phyloP scores from a whole-genome alignment of 2,797 vertebrate genomes.

The Heteromormyrus szaboi region DNA sequence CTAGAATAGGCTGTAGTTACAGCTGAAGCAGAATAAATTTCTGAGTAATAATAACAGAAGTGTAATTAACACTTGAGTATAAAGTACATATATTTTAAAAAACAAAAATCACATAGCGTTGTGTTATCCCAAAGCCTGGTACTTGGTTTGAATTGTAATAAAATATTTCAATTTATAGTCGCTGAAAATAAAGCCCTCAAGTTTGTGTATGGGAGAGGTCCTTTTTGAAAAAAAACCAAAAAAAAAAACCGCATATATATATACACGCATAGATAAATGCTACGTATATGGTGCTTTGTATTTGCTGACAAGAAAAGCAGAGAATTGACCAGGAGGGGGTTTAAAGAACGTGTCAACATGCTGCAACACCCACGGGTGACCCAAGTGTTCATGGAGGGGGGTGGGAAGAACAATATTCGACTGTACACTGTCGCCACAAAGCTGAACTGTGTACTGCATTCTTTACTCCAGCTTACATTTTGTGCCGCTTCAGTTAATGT shows the following conservation, averaged over 20 bases:
- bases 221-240: neutral
- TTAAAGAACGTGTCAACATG: slow-evolving; percentile 12
- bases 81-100: neutral
- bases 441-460: neutral
- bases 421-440: neutral
- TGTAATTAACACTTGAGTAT: neutral
- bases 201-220: neutral
- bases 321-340: neutral
- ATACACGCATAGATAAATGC: neutral
- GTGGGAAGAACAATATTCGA: slow-evolving; percentile 21
- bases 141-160: neutral
- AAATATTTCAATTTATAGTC: neutral
- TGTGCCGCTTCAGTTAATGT: neutral
- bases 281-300: neutral
- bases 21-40: neutral
- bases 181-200: neutral
- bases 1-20: neutral
- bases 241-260: neutral
- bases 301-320: neutral
- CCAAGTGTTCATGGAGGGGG: neutral
- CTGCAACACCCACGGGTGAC: slow-evolving; percentile 21
- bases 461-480: neutral
- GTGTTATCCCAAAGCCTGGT: neutral
- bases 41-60: neutral
- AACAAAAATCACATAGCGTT: neutral